Evolutionary conservation across 2,797 vertebrate genomes (phyloP).

Genomic region (Muscicapa comitata): DNA sequence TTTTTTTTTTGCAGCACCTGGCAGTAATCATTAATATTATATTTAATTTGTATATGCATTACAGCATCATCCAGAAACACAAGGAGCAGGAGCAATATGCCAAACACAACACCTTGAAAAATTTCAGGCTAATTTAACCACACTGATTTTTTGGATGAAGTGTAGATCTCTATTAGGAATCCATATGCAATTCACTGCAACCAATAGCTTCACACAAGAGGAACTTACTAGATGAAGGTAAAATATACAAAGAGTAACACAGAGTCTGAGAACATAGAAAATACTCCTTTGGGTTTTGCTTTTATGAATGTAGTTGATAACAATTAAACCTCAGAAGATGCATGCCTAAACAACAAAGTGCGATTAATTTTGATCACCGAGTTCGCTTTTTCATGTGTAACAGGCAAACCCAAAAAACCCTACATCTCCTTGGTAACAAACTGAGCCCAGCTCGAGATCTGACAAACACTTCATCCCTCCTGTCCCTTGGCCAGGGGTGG

Average conservation of each 20-base stretch:
- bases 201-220: background rate
- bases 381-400: background rate
- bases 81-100: background rate
- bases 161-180: background rate
- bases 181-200: background rate
- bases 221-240: background rate
- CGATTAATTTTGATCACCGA: background rate
- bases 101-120: background rate
- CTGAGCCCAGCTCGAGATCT: background rate
- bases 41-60: background rate
- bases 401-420: background rate
- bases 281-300: background rate
- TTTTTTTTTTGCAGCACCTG: background rate
- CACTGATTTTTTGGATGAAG: background rate
- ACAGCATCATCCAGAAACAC: background rate
- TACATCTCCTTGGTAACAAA: background rate
- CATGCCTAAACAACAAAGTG: background rate
- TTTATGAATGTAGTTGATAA: background rate
- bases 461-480: background rate
- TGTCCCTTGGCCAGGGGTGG: background rate
- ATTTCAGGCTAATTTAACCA: rapidly evolving
- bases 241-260: background rate
- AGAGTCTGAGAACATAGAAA: background rate
- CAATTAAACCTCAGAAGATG: background rate
- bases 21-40: background rate